Base-by-base conservation (phyloP, 2,888 invertebrate genomes). In the Phyto melanocephala region DNA sequence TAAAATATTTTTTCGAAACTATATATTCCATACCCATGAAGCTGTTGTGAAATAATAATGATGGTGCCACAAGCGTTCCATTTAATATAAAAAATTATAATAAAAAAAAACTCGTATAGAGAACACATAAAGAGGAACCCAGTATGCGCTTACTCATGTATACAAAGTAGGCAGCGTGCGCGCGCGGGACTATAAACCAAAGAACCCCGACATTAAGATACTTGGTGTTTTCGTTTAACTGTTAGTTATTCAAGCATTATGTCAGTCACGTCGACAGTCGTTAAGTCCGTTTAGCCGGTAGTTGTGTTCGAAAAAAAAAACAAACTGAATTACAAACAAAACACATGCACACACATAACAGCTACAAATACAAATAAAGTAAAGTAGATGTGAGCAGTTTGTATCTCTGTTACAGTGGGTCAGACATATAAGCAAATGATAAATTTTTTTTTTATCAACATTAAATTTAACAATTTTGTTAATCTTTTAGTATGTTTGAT, bases 31-130 rank as follows among this genome's bases (percentile, higher is more conserved):
- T 80, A 70, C 70, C 68, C 75, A 79, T 67, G 24, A 76, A 67
- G 40, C 58, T 60, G 28, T 80, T 76, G 76, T 71, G 76, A 80
- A 80, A 80, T 80, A n/a, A n/a, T n/a, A 77, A 81, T 81, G 72
- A 77, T 77, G 77, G 77, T 81, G 81, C 81, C 77, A 62, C 77
- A 72, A 71, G 81, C 81, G 75, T 79, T 79, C 79, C 58, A 75
- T 75, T 80, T 63, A 78, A 42, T 63, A 62, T 70, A 11, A 45
- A 70, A 47, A 63, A 45, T 62, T 15, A 15, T 37, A 62, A 62
- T 24, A 37, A 40, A 60, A 33, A 58, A 15, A 71, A 72, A 50
- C 47, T 60, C 50, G 35, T 20, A 17, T 77, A 60, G 47, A 22
- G 60, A 80, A 65, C 52, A 74, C 54, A 33, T 67, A 60, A 22